A percentile compares a stretch with the other conserved stretches of the same genome.
Evolutionary conservation across 2,888 invertebrate species (phyloP).

Genomic region (Podotricha telesiphe): DNA sequence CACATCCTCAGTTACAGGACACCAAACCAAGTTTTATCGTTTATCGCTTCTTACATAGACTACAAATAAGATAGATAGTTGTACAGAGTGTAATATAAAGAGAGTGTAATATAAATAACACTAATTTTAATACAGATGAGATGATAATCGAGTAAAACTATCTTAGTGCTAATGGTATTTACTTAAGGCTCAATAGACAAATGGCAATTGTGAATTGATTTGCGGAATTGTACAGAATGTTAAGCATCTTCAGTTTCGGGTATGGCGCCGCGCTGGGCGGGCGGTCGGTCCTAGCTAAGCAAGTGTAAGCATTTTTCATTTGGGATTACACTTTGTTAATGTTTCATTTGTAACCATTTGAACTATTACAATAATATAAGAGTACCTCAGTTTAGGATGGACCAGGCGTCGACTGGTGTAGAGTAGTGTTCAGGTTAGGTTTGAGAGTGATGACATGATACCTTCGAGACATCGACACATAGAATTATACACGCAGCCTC

Average conservation of each 20-base stretch:
- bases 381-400: slow-evolving; percentile 82
- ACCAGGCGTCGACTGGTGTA: slow-evolving; percentile 83
- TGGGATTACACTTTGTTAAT: slow-evolving; percentile 81
- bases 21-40: slow-evolving; percentile 51
- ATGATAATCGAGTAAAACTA: slow-evolving; percentile 67
- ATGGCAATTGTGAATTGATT: slow-evolving; percentile 71
- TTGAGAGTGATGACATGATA: slow-evolving; percentile 68
- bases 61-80: slow-evolving; percentile 77
- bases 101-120: slow-evolving; percentile 73
- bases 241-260: slow-evolving; percentile 74
- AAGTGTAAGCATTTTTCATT: slow-evolving; percentile 81
- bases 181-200: slow-evolving; percentile 77
- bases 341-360: slow-evolving; percentile 82
- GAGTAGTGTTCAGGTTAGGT: slow-evolving; percentile 73
- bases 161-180: slow-evolving; percentile 79
- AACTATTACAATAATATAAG: slow-evolving; percentile 81
- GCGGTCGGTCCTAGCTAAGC: slow-evolving; percentile 80
- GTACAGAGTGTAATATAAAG: slow-evolving; percentile 80
- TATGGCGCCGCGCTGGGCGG: slow-evolving; percentile 67
- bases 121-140: slow-evolving; percentile 80
- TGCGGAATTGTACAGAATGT: slow-evolving; percentile 71
- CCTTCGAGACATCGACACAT: slow-evolving; percentile 75
- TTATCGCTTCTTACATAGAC: slow-evolving; percentile 73
- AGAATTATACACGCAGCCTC: slow-evolving; percentile 70
- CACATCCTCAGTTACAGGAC: slow-evolving; percentile 77